These are phyloP conservation scores for Rhagonycha fulva DNA, from an alignment of 2,888 invertebrate genomes.

Conservation along the genomic window DNA sequence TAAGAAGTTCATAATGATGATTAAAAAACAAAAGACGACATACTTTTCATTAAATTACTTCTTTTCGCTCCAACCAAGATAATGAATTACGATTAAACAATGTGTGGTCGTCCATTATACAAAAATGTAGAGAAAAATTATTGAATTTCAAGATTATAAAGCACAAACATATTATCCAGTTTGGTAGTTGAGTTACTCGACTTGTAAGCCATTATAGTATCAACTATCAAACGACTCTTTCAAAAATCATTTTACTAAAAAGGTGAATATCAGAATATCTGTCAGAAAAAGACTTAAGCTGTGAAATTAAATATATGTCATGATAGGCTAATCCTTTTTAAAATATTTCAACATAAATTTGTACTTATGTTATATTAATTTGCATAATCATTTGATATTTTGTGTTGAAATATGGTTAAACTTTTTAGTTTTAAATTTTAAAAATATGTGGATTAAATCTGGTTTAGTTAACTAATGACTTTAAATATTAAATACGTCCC, in stretches of 20 bases:
- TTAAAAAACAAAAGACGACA: neutral
- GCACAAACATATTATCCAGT: neutral
- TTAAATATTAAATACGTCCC: neutral
- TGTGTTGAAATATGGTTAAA: neutral
- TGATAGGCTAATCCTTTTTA: neutral
- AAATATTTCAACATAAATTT: slow-evolving; percentile 3
- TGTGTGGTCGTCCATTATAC: neutral
- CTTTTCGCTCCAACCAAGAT: neutral
- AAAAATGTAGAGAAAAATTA: neutral
- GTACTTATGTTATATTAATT: slow-evolving; percentile 1
- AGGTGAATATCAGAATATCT: neutral
- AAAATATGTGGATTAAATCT: neutral
- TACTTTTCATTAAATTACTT: neutral
- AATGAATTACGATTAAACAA: neutral
- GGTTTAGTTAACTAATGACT: neutral
- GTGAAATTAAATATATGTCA: slow-evolving; percentile 1
- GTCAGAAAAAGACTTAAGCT: neutral
- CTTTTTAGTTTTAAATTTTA: neutral
- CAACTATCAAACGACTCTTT: neutral
- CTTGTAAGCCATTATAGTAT: neutral
- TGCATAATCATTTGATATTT: slow-evolving; percentile 1
- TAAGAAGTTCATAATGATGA: neutral
- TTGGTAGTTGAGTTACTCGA: neutral
- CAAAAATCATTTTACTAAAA: neutral
- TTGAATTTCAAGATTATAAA: neutral